phyloP scores from a whole-genome alignment of 2,113 vertebrate genomes.

The Ia io region DNA sequence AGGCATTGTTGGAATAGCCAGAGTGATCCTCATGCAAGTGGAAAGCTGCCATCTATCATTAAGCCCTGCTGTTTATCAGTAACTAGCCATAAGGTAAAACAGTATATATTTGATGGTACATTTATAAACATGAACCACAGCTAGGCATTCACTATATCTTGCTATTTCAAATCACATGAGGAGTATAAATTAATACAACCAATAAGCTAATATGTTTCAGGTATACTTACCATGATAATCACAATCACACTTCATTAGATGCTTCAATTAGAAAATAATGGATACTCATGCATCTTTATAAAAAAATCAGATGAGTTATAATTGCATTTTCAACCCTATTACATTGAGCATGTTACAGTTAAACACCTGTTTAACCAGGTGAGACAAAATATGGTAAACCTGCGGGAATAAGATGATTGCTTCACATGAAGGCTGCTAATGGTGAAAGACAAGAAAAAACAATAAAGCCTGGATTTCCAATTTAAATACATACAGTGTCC shows the following conservation, averaged over 20 bases:
- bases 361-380: neutral
- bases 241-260: neutral
- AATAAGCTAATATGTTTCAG: neutral
- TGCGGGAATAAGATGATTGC: neutral
- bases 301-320: neutral
- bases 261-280: slow-evolving; percentile 12
- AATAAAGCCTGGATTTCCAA: neutral
- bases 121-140: neutral
- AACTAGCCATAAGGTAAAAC: neutral
- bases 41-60: slow-evolving; percentile 53
- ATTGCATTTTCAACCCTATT: neutral
- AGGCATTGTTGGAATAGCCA: neutral
- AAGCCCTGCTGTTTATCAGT: neutral
- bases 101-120: neutral
- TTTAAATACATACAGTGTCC: neutral
- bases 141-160: neutral
- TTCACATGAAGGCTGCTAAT: neutral
- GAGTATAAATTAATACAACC: neutral
- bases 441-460: neutral
- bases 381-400: neutral
- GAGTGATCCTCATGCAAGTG: neutral
- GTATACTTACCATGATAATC: neutral
- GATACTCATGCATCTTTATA: neutral
- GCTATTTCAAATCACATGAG: neutral
- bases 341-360: neutral